Base-by-base conservation (phyloP, 2,113 vertebrate genomes). In the Semicossyphus pulcher region DNA sequence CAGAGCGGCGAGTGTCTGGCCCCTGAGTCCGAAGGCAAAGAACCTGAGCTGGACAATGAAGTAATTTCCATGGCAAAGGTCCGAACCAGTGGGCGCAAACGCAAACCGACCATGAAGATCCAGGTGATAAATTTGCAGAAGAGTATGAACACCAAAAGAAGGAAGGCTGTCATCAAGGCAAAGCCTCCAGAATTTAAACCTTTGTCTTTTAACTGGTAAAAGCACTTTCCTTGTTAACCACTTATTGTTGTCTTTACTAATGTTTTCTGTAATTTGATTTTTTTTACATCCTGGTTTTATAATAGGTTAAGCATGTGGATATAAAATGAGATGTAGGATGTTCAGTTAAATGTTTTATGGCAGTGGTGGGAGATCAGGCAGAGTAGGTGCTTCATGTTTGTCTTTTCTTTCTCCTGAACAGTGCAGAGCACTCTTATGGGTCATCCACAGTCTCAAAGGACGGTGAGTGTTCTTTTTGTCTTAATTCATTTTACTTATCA, bases 381-480 rank as follows among this genome's bases (percentile, higher is more conserved):
- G 12, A 59, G 39, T 20, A 45, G 26, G 3, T 14, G 0, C 14
- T 3, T 66, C 9, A 18, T 48, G 10, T 12, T 28, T 21, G 1
- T 29, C 49, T 61, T 20, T 21, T 0, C 10, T 52, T 44, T 66
- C 21, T 78, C 10, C 53, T 23, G 18, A 67, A 34, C 80, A 92
- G 91, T 51, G 63, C 65, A 4, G 91, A 92, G 36, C 91, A 92
- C 72, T 91, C 90, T 0, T 91, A 92, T 16, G 89, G 89, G 3
- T 81, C 90, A 20, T 14, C 72, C 1, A 1, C 39, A 7, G 41
- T 52, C 54, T 76, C 60, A 1, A 78, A 84, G 25, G 76, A 81
- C 1, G 16, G 86, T 91, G 26, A 83, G 84, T 72, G 14, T 37
- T 59, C 6, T 3, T 12, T 29, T 61, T 44, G n/a, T 36, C 26